Base-by-base conservation (phyloP, 1,140 invertebrate species). In the Popillia japonica region DNA sequence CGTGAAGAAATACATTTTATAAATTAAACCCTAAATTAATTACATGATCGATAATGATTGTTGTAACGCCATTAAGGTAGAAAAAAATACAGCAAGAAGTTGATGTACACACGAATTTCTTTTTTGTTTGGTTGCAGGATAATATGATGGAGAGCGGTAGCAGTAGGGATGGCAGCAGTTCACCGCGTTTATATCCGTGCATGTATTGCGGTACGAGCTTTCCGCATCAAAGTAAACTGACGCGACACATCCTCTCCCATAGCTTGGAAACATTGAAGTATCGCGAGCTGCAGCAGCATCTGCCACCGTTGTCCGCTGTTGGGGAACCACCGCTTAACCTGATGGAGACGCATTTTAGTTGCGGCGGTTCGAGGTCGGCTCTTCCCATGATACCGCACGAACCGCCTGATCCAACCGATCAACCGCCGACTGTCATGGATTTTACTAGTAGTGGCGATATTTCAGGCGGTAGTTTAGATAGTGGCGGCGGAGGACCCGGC, bases 121-220 rank as follows among this genome's bases (percentile, higher is more conserved):
- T 91, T 92, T 94, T 93, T 94, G 93, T 94, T 94, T 94, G 92
- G 93, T 95, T 95, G 92, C 94, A 95, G 94, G 94, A 94, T 27
- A 68, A 23, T 68, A 68, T 68, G 90, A 90, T 91, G 88, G 93
- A 93, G 48, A 55, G 48, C 48, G 61, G 27, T 68, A 68, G 22
- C 90, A 91, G 92, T 90, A 91, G 92, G 87, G 90, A 90, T 87
- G 48, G 88, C 85, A 81, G 86, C 48, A 55, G 82, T 80, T 84
- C 86, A 27, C 86, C 87, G 84, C 89, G 90, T 86, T 86, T 93
- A 85, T 93, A 90, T 89, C 90, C 92, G 86, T 96, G 95, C 90
- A 93, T 95, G 89, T 95, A 96, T 90, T 96, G 95, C 90, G 94
- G 94, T 85, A 93, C 92, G 82, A 90, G 92, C 85, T 96, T 96